Base-by-base conservation (phyloP, 2,797 vertebrate genomes). In the Bradypodion ventrale region DNA sequence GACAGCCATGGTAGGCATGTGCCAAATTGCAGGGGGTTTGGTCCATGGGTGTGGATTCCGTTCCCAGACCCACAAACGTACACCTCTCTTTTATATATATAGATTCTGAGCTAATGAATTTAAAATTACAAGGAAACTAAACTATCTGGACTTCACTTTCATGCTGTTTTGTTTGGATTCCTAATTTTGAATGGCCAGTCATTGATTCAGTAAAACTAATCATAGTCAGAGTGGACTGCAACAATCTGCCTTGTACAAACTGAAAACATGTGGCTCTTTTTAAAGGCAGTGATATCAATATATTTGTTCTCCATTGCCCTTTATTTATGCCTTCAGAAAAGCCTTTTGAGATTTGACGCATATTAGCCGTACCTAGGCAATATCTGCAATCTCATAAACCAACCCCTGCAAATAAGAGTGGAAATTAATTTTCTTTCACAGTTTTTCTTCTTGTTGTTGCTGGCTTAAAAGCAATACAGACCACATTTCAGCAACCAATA, bases 261-360 rank as follows among this genome's bases (percentile, higher is more conserved):
- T 88, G 35, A 92, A 92, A 25, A 29, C 7, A 76, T 27, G 77
- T 87, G 78, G 32, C 62, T 37, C 80, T 49, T 78, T 89, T 85
- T 35, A 15, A 85, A 85, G 63, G 49, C 15, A 75, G 19, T 42
- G 0, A 40, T 70, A 82, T 16, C 76, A 29, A 66, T 52, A 60
- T 0, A 0, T 82, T 80, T 1, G 46, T 77, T 84, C 63, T 60
- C 3, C 52, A 23, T 85, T 44, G 44, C 25, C 40, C 75, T 85
- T 87, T 87, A n/a, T 88, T 88, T 68, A 7, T 78, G 42, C 42
- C 52, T 16, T 9, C 19, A 27, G 52, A 78, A 8, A 72, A 40
- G 29, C 56, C 62, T 32, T 15, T 10, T 56, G 37, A 16, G 63
- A 88, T 85, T 27, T 87, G 23, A 89, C 40, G 6, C 80, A 46